Conservation (phyloP, 2,113 vertebrate species). For the Mola mola region DNA sequence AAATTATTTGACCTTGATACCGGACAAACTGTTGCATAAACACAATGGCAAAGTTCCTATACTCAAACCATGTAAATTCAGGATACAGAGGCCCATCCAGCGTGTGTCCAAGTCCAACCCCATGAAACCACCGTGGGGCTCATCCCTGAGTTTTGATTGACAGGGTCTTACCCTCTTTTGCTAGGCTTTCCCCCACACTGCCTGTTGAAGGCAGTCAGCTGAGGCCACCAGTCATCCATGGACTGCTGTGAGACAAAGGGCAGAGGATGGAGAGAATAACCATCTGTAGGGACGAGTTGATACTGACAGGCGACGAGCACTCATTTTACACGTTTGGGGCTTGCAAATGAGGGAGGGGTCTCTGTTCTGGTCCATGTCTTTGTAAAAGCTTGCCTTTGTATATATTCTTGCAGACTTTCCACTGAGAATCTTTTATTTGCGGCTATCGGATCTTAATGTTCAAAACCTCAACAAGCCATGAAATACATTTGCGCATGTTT, state of each 20-base stretch:
- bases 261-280: slow-evolving; percentile 62
- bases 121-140: slow-evolving; percentile 32
- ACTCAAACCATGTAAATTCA: too few relatives aligned
- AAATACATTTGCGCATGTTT: background rate
- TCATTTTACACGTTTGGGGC: slow-evolving; percentile 47
- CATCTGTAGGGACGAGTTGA: slow-evolving; percentile 61
- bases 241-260: slow-evolving; percentile 71
- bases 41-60: too few relatives aligned
- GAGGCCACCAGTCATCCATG: slow-evolving; percentile 75
- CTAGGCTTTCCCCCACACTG: slow-evolving; percentile 74
- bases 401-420: background rate
- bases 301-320: slow-evolving; percentile 54
- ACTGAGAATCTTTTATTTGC: background rate
- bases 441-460: background rate
- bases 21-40: too few relatives aligned
- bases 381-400: slow-evolving; percentile 34
- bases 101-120: slow-evolving; percentile 46
- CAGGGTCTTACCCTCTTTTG: slow-evolving; percentile 68
- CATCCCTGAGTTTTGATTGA: slow-evolving; percentile 69
- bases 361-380: slow-evolving; percentile 32
- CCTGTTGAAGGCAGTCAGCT: slow-evolving; percentile 73
- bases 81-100: slow-evolving; percentile 14
- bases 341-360: slow-evolving; percentile 7
- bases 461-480: background rate
- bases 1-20: too few relatives aligned